Evolutionary conservation across 2,888 invertebrate genomes (phyloP), one percentile per base, ranked within the genome.

Genomic region (Gymnocheta viridis): DNA sequence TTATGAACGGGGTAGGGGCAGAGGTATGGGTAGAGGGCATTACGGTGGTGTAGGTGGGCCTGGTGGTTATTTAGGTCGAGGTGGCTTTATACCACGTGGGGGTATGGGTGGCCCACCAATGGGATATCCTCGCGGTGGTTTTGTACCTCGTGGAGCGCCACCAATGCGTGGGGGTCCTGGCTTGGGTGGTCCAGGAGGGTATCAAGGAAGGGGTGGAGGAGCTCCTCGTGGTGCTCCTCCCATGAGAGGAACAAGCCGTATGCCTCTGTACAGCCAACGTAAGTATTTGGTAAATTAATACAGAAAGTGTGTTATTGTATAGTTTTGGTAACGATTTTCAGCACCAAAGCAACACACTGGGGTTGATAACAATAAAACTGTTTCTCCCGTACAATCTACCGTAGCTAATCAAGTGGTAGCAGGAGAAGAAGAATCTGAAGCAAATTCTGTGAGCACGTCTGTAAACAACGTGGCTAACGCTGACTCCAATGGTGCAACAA

Each of bases 21-120:
- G 92, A 56, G 92, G 92, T 35, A 90, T 91, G 89, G 91, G 91
- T 54, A 89, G 91, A 17, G 92, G 92, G n/a, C 91, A 91, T 76
- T 91, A 88, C 54, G 90, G 91, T 89, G 90, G 91, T 6, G 87
- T 91, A 5, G 90, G 90, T 87, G 85, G 85, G 6, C 87, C 89
- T n/a, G 89, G 89, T 19, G 89, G 89, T 17, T 88, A 87, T 70
- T 88, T 89, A 3, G 89, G 67, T 5, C 84, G 91, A 17, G 90
- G 91, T 0, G 90, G 91, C 87, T 91, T 89, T 64, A 87, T 89
- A 51, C 89, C 89, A 12, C 90, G 84, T 22, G 91, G 91, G 24
- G 90, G 90, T 2, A 90, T 91, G 88, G 91, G 90, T 35, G 89
- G 89, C 14, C 89, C 89, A 3, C 90, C 90, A 1, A 82, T 88